Conservation (phyloP, 2,797 vertebrate species). For the Coreius guichenoti region DNA sequence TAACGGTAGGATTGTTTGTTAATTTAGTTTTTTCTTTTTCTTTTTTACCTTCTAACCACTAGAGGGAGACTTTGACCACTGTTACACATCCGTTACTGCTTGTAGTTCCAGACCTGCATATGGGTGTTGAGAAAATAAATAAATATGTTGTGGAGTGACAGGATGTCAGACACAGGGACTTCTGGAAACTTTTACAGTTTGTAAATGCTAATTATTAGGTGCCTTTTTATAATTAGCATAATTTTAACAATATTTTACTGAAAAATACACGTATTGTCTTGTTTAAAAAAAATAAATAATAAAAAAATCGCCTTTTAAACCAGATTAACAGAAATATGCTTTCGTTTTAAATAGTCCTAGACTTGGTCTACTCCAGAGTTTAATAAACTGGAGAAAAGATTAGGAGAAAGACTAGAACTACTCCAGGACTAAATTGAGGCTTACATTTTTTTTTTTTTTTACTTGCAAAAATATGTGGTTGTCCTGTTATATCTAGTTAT, state of each 20-base stretch:
- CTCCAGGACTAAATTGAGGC: no score
- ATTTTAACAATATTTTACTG: background rate
- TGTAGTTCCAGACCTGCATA: background rate
- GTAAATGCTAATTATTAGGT: background rate
- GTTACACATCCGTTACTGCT: background rate
- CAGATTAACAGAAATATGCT: no score
- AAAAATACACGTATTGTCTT: background rate
- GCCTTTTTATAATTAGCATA: background rate
- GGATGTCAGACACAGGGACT: no score
- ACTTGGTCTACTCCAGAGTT: no score
- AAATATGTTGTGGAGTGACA: background rate
- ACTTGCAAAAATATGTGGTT: background rate
- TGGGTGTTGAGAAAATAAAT: background rate
- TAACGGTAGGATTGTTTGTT: background rate
- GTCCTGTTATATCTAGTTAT: no score
- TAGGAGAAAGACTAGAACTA: no score
- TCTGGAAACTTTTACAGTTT: background rate
- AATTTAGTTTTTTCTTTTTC: background rate
- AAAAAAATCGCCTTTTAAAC: no score
- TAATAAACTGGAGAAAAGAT: no score
- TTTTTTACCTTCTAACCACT: background rate
- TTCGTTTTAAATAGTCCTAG: no score
- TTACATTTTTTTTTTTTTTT: background rate
- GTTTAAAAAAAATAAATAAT: background rate
- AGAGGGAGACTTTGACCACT: slow-evolving; percentile 17